Percentiles rank a stretch among this genome's conserved stretches.
Evolutionary conservation across 2,113 vertebrate genomes (phyloP).

Genomic region (Camelus bactrianus): DNA sequence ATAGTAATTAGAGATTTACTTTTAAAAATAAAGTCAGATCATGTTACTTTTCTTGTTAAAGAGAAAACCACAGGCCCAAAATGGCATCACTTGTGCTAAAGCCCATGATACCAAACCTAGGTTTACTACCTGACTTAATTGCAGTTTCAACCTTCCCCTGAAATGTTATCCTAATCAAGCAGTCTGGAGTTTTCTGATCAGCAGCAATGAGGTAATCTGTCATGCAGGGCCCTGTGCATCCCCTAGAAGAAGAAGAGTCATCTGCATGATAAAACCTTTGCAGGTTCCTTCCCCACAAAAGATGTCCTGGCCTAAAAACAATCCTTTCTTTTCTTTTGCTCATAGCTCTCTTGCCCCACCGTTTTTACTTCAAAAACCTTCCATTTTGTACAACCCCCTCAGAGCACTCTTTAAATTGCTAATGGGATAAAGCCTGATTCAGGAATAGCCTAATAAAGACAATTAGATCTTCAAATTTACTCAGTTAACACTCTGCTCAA

Average conservation of each 20-base stretch:
- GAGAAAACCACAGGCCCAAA: not conserved
- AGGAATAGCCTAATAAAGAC: not conserved
- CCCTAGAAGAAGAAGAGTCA: not conserved
- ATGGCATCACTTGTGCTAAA: not conserved
- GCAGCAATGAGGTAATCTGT: not conserved
- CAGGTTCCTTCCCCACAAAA: not conserved
- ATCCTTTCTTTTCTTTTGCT: not conserved
- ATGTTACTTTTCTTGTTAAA: not conserved
- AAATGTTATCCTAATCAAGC: not conserved
- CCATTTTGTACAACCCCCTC: not conserved
- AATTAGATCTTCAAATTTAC: not conserved
- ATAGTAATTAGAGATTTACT: not conserved
- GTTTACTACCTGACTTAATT: not conserved
- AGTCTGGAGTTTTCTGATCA: not conserved
- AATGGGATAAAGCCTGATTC: not conserved
- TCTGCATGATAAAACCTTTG: not conserved
- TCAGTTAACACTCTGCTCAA: not conserved
- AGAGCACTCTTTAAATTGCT: not conserved
- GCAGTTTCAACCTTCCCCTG: not conserved
- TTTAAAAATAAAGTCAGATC: slow-evolving; percentile 7
- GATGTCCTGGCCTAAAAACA: not conserved
- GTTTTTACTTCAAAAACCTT: not conserved
- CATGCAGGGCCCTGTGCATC: not conserved
- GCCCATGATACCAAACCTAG: not conserved
- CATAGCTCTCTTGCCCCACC: not conserved